Percentiles rank a stretch among this genome's conserved stretches.
Evolutionary conservation across 2,113 vertebrate genomes (phyloP).

Genomic region (Misgurnus mizolepis): DNA sequence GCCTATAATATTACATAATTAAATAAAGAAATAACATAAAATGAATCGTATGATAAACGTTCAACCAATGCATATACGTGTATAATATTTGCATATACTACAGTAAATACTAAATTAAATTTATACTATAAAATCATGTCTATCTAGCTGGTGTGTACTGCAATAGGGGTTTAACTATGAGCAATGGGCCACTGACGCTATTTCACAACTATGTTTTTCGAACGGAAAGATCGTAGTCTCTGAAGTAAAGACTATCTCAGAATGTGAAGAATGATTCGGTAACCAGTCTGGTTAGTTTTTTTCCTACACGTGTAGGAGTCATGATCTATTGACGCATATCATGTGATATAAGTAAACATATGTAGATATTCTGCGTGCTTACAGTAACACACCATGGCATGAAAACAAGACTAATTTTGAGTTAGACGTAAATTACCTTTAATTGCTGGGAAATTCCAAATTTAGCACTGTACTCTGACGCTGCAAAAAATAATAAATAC

Average conservation of each 20-base stretch:
- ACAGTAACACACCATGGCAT: not conserved
- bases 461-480: not conserved
- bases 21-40: too few species aligned
- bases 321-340: not conserved
- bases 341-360: not conserved
- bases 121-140: too few species aligned
- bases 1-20: too few species aligned
- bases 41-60: too few species aligned
- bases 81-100: too few species aligned
- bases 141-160: too few species aligned
- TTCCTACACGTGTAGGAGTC: not conserved
- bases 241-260: not conserved
- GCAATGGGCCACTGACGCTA: not conserved
- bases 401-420: not conserved
- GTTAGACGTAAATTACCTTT: not conserved
- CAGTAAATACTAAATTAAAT: too few species aligned
- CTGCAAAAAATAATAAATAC: too few species aligned
- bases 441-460: not conserved
- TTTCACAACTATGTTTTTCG: too few species aligned
- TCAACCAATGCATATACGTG: too few species aligned
- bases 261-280: slow-evolving; percentile 22
- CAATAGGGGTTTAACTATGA: too few species aligned
- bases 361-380: not conserved
- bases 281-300: not conserved
- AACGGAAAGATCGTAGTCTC: too few species aligned